A percentile compares a stretch with the other conserved stretches of the same genome.
These are phyloP conservation scores for Triplophysa tibetana DNA, from an alignment of 2,113 vertebrate genomes.

Conservation along the genomic window DNA sequence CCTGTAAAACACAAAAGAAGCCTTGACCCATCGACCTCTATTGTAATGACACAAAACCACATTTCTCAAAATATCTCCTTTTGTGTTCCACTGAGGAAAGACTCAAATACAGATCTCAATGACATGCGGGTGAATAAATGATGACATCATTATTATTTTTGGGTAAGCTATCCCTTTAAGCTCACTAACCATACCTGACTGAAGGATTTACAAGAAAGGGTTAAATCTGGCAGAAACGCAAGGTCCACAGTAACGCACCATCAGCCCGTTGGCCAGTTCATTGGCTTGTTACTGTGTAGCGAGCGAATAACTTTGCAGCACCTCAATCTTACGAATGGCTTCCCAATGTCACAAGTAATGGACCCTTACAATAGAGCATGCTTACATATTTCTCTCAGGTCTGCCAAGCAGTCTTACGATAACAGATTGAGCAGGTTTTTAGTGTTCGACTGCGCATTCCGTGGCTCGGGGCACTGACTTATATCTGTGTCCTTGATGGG, in stretches of 20 bases:
- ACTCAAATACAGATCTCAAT: too few relatives aligned
- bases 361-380: slow-evolving; percentile 23
- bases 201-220: neutral
- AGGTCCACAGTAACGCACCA: slow-evolving; percentile 17
- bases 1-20: too few relatives aligned
- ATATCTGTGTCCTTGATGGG: slow-evolving; percentile 47
- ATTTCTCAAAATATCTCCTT: too few relatives aligned
- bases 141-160: too few relatives aligned
- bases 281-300: slow-evolving; percentile 28
- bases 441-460: slow-evolving; percentile 15
- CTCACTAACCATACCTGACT: slow-evolving; percentile 11
- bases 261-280: slow-evolving; percentile 7
- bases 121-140: too few relatives aligned
- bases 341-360: slow-evolving; percentile 45
- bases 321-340: slow-evolving; percentile 43
- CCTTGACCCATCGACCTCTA: neutral
- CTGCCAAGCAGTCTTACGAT: slow-evolving; percentile 43
- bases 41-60: too few relatives aligned
- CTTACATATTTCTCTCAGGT: slow-evolving; percentile 45
- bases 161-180: neutral
- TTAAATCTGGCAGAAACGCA: slow-evolving; percentile 2
- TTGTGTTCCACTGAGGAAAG: too few relatives aligned
- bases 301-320: slow-evolving; percentile 33
- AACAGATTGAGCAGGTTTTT: slow-evolving; percentile 43
- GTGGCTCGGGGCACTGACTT: slow-evolving; percentile 31